Conservation (phyloP, 2,888 invertebrate species). For the Rotaria sp. region DNA sequence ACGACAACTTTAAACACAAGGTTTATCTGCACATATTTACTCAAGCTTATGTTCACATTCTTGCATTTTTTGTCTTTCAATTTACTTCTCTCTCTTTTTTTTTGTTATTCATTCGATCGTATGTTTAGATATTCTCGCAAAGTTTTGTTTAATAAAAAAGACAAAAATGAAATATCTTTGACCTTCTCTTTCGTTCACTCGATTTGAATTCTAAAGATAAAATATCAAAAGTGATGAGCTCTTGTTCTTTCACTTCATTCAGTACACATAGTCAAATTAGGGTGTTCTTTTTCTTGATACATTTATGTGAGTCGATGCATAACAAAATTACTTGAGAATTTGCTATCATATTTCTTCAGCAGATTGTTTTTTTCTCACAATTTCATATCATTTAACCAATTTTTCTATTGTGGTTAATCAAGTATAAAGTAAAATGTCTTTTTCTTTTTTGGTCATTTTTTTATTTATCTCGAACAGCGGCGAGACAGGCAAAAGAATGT, state of each 20-base stretch:
- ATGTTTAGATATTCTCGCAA: neutral
- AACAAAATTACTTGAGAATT: neutral
- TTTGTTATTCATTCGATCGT: neutral
- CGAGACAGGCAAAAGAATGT: conserved; percentile 2
- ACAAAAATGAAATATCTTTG: neutral
- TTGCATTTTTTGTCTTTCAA: neutral
- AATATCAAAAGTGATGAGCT: neutral
- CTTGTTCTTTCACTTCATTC: neutral
- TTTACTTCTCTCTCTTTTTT: neutral
- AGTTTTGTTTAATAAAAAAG: neutral
- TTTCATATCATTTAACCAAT: neutral
- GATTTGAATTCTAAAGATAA: neutral
- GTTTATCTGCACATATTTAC: neutral
- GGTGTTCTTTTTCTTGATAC: neutral
- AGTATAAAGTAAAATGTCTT: neutral
- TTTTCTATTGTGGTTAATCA: neutral
- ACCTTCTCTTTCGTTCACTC: neutral
- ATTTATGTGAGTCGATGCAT: neutral
- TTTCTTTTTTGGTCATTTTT: neutral
- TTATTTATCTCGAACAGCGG: neutral
- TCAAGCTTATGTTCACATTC: conserved; percentile 17
- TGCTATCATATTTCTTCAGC: neutral
- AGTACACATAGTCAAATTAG: neutral
- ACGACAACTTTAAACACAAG: neutral
- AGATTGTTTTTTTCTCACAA: neutral